A percentile compares a stretch with the other conserved stretches of the same genome.
These are phyloP conservation scores for Xiphorhynchus erythropygius DNA, from an alignment of 2,797 vertebrate species.

Conservation along the genomic window DNA sequence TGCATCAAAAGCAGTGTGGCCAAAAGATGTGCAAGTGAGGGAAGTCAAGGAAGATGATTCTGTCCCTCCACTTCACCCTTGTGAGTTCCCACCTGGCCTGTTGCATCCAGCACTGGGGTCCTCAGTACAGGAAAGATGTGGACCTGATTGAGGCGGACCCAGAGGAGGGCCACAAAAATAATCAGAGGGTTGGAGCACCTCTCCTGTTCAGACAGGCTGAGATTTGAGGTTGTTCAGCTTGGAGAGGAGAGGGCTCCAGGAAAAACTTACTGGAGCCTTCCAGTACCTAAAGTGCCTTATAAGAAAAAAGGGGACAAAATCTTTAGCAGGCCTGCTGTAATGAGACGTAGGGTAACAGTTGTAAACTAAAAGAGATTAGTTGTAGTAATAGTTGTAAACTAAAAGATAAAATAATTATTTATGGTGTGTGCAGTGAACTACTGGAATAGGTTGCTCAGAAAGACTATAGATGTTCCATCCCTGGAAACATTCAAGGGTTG, in stretches of 20 bases:
- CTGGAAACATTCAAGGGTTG: background rate
- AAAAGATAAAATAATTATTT: background rate
- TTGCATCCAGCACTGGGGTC: background rate
- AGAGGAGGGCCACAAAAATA: background rate
- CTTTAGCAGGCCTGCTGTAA: background rate
- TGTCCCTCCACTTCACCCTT: background rate
- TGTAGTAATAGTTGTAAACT: background rate
- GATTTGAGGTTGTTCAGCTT: background rate
- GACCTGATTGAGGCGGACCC: background rate
- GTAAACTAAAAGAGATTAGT: background rate
- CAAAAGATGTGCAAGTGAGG: background rate
- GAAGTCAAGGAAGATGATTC: background rate
- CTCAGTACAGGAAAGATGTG: background rate
- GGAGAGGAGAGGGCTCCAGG: background rate
- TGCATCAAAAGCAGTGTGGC: background rate
- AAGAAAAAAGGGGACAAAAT: background rate
- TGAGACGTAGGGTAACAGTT: background rate
- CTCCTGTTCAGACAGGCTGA: background rate
- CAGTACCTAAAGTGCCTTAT: background rate
- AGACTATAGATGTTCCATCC: background rate
- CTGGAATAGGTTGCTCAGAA: background rate
- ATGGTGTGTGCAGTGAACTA: accelerated
- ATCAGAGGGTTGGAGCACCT: background rate
- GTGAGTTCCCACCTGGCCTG: background rate
- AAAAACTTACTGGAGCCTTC: background rate